Percentiles rank a stretch among this genome's conserved stretches.
Conservation (phyloP, 2,797 vertebrate genomes). For the Sebastiscus tertius region DNA sequence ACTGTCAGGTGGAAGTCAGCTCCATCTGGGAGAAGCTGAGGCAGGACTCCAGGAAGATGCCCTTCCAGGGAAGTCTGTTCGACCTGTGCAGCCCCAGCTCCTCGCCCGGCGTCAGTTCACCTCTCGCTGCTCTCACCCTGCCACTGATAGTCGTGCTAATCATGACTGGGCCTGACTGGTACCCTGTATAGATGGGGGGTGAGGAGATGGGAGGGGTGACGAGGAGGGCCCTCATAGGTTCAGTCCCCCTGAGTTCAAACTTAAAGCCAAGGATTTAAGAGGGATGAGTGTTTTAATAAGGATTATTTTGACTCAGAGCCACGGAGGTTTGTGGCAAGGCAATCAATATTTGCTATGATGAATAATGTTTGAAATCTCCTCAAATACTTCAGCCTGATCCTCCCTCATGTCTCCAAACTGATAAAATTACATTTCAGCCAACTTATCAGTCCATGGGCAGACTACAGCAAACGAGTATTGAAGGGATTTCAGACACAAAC, state of each 20-base stretch:
- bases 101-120: slow-evolving; percentile 48
- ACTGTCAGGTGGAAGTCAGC: slow-evolving; percentile 83
- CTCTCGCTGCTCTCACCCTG: slow-evolving; percentile 45
- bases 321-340: slow-evolving; percentile 39
- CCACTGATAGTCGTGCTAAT: slow-evolving; percentile 65
- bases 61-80: slow-evolving; percentile 85
- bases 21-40: slow-evolving; percentile 84
- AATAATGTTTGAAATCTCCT: slow-evolving; percentile 50
- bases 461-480: slow-evolving; percentile 8
- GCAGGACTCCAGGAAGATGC: slow-evolving; percentile 82
- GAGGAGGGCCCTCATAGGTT: slow-evolving; percentile 2
- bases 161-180: slow-evolving; percentile 48
- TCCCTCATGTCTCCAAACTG: slow-evolving; percentile 18
- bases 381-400: slow-evolving; percentile 37
- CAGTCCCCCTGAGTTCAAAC: slow-evolving; percentile 28
- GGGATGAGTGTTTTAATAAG: slow-evolving; percentile 44
- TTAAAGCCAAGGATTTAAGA: slow-evolving; percentile 75
- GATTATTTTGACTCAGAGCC: slow-evolving; percentile 51
- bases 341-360: slow-evolving; percentile 53
- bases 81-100: slow-evolving; percentile 82
- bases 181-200: slow-evolving; percentile 38
- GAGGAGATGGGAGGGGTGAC: not conserved
- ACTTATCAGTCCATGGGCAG: slow-evolving; percentile 6
- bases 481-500: slow-evolving; percentile 16
- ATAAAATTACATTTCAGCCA: slow-evolving; percentile 10